Evolutionary conservation across 23 tunicate species (phyloP), one percentile per base, ranked within the genome.

Genomic region (Diplosoma virens): DNA sequence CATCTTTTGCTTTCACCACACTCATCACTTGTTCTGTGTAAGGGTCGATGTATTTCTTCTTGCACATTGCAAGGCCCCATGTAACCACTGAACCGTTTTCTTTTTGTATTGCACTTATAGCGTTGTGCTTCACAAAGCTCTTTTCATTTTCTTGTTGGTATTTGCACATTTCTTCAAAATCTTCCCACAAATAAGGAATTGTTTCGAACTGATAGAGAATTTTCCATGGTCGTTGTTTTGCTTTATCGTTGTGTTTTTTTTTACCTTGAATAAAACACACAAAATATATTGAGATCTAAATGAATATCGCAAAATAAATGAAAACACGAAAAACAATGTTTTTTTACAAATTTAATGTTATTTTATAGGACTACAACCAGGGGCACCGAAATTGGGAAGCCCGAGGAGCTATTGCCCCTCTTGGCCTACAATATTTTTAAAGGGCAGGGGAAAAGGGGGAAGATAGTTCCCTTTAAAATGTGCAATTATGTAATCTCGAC

Each of bases 71-170:
- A 33, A 25, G 17, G 4, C 82, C 82, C 73, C 73, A 78, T 4
- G 17, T 20, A 20, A 36, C 4, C 4, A 35, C 9, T 5, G 21
- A 9, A 21, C 82, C 82, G 2, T 22, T 16, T 33, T 63, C 59
- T 1, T 34, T 78, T 24, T 63, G 59, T 22, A 35, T 34, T 23
- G 37, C 37, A 34, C 27, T 5, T 1, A 78, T n/a, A 1, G 82
- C 32, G 59, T 78, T 78, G 34, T 61, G 24, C 63, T 78, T 78
- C 25, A 78, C 24, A 45, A 78, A 78, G 59, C 73, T 78, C 17
- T 23, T 17, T 1, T 78, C 82, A 25, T 20, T 23, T 41, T 78
- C 82, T 25, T 78, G 82, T 37, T 78, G 82, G 16, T 5, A 58
- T 5, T 47, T 61, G 25, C 60, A 72, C 78, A 72, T 72, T 2